Evolutionary conservation across 1,140 invertebrate genomes (phyloP), one percentile per base, ranked within the genome.

Genomic region (Drosophila azteca): DNA sequence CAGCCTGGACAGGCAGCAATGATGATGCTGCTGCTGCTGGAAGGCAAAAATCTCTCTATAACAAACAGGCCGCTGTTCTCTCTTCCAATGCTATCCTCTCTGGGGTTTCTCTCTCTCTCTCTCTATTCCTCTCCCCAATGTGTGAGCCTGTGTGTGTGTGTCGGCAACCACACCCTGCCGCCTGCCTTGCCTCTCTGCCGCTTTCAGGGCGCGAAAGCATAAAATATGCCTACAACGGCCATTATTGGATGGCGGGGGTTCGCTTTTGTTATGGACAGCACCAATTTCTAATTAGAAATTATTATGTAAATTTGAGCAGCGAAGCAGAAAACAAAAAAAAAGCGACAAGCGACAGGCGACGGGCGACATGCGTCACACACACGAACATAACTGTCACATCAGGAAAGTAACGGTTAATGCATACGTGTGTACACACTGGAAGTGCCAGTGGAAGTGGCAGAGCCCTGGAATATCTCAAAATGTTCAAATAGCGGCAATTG

Each of bases 261-360:
- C 24, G 61, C 64, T 78, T 83, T 78, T 83, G 79, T 83, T 83
- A 72, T 79, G 79, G 35, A 39, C 35, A 39, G 70, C 67, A 64
- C 69, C 77, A 78, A 76, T 85, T 87, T 85, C 82, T 88, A 87
- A 87, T 87, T 88, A 88, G 83, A 87, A 88, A 87, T 76, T 79
- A 73, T 77, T 75, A 66, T 75, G 62, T 75, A 75, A 63, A 71
- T 71, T 71, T 71, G 62, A 77, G 71, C 69, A 81, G 69, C 64
- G 51, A 64, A 72, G 68, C 60, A 43, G 62, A 60, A 65, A 80
- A 55, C 45, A 52, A 45, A 73, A 58, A 54, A 31, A 48, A 15
- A 52, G 64, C 61, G 68, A 69, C 29, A 15, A 52, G 64, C 61
- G 68, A 69, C 29, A 31, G 31, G 35, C 35, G 35, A 39, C 35